Evolutionary conservation across 2,797 vertebrate genomes (phyloP).

Genomic region (Mastacembelus armatus): DNA sequence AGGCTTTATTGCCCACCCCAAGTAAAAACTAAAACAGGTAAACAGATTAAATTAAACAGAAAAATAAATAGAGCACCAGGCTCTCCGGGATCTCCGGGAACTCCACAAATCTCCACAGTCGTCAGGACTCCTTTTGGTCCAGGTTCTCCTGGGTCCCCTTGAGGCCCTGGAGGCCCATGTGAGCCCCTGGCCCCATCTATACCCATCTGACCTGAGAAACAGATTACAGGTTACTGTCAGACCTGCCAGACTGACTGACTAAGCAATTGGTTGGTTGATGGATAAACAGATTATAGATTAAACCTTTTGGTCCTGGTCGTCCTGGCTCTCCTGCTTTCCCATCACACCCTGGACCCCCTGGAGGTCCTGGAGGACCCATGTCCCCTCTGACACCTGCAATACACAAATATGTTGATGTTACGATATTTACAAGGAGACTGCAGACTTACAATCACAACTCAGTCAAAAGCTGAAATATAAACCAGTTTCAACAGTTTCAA

Average conservation of each 20-base stretch:
- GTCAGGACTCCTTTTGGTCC: slow-evolving; percentile 69
- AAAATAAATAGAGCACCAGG: slow-evolving; percentile 46
- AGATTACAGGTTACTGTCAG: neutral
- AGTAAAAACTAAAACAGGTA: neutral
- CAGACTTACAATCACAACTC: neutral
- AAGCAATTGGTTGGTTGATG: neutral
- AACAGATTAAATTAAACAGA: neutral
- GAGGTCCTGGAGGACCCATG: slow-evolving; percentile 45
- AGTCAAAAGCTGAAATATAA: too few relatives aligned
- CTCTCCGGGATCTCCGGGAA: slow-evolving; percentile 63
- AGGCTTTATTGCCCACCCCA: neutral
- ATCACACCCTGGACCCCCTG: slow-evolving; percentile 60
- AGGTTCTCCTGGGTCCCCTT: slow-evolving; percentile 65
- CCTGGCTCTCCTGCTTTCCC: slow-evolving; percentile 70
- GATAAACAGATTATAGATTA: too few relatives aligned
- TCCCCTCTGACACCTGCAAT: slow-evolving; percentile 65
- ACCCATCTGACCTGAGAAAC: slow-evolving; percentile 56
- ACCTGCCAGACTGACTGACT: neutral
- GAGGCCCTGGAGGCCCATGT: slow-evolving; percentile 57
- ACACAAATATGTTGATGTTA: slow-evolving; percentile 4
- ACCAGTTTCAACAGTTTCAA: too few relatives aligned
- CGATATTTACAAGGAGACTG: neutral
- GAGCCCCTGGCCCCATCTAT: slow-evolving; percentile 51
- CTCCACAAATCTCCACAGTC: slow-evolving; percentile 44
- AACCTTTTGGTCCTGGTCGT: slow-evolving; percentile 74